These are phyloP conservation scores for Drosophila emarginata DNA, from an alignment of 2,888 invertebrate species.

Conservation along the genomic window DNA sequence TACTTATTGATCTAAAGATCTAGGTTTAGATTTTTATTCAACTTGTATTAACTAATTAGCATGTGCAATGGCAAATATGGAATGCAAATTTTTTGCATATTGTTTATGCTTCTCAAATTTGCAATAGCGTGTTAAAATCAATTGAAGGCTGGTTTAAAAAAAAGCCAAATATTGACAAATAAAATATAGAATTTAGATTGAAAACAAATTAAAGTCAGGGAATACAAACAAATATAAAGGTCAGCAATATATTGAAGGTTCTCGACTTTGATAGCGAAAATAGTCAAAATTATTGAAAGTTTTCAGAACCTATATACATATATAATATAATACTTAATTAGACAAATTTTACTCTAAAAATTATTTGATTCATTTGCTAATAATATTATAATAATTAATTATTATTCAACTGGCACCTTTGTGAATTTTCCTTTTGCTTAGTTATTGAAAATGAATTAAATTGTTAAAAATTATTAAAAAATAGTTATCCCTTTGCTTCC, in stretches of 20 bases:
- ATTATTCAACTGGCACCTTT: too few species aligned
- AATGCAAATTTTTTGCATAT: neutral
- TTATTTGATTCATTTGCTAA: too few species aligned
- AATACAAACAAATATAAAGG: neutral
- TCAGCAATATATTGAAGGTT: neutral
- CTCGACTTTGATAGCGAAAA: neutral
- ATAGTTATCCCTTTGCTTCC: too few species aligned
- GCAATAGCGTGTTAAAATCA: neutral
- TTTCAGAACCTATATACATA: too few species aligned
- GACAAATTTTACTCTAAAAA: too few species aligned
- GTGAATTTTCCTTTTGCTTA: too few species aligned
- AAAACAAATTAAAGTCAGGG: neutral
- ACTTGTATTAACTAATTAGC: conserved; percentile 35
- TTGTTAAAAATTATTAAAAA: too few species aligned
- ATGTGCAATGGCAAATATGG: conserved; percentile 24
- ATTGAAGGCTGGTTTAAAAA: neutral
- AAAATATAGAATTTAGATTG: neutral
- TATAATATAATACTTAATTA: too few species aligned
- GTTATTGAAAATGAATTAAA: too few species aligned
- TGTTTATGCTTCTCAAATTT: neutral
- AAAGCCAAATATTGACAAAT: neutral
- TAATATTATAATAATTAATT: too few species aligned
- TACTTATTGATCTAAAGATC: conserved; percentile 12
- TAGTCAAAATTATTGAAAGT: neutral
- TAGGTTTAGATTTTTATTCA: conserved; percentile 5